Base-by-base conservation (phyloP, 2,888 invertebrate genomes). In the Melikaiella ostensackeni region DNA sequence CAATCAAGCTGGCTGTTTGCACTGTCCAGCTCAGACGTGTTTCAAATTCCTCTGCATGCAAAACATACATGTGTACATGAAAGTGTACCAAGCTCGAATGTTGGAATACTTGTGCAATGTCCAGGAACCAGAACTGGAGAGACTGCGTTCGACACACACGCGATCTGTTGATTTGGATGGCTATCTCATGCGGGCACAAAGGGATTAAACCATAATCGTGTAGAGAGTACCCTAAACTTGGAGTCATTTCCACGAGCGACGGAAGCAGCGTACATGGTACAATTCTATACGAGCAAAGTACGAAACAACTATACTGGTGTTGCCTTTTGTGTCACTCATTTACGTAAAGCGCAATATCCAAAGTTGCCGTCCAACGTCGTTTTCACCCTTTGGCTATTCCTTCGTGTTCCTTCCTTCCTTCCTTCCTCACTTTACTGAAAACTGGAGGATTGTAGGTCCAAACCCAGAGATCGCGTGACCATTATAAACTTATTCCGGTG, bases 31-130 rank as follows among this genome's bases (percentile, higher is more conserved):
- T 70, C 70, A 21, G 70, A 70, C 21, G 70, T 70, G 70, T 70
- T 70, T 50, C 46, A 46, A 55, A 30, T 50, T 70, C n/a, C 2
- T 30, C 70, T 50, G 33, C 50, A 70, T 13, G 30, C 70, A 55
- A 70, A 50, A 70, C 70, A 70, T 70, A 13, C n/a, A 55, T 55
- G 46, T 70, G 70, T 50, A 70, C 50, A 70, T 70, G 70, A 55
- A 33, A 70, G 70, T 50, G 70, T 70, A 33, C n/a, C 70, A 70
- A 70, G 55, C 30, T 50, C 70, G 46, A 70, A 70, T 46, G 70
- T 50, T 27, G 42, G 1, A 8, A 21, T 66, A 66, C 42, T 42
- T 70, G 46, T 70, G 30, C 35, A 55, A 55, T 70, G 50, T 70
- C 11, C 50, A 50, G 50, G 27, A 30, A 55, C 46, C 21, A 70